phyloP scores from a whole-genome alignment of 1,140 invertebrate genomes.

The Neelides sp. region DNA sequence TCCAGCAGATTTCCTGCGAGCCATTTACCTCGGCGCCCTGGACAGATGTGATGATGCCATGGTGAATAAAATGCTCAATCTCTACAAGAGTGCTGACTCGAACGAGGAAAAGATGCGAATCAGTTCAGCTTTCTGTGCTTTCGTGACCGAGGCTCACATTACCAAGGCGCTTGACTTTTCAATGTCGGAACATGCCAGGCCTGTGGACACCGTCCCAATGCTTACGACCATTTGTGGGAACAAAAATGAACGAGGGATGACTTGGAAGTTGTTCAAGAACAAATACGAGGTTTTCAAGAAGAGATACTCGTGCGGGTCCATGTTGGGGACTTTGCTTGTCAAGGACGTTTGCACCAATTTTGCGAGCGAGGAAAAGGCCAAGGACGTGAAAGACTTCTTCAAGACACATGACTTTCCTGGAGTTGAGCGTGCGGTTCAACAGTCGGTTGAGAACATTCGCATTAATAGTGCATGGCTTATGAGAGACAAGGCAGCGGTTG shows the following conservation, averaged over 20 bases:
- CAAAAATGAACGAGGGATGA: constrained; percentile 38
- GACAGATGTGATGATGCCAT: neutral
- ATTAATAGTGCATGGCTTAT: constrained; percentile 42
- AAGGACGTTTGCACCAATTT: constrained; percentile 42
- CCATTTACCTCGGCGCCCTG: constrained; percentile 8
- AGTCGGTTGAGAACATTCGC: constrained; percentile 42
- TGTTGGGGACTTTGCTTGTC: constrained; percentile 31
- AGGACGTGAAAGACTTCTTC: constrained; percentile 44
- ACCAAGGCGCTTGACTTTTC: constrained; percentile 53
- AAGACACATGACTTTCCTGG: constrained; percentile 38
- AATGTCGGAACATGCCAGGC: constrained; percentile 42
- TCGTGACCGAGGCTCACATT: constrained; percentile 54
- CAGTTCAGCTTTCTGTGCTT: constrained; percentile 60
- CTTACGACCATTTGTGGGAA: constrained; percentile 40
- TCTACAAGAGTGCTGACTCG: too few species aligned
- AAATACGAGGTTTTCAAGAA: constrained; percentile 32
- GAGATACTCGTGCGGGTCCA: neutral
- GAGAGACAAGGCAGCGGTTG: too few species aligned
- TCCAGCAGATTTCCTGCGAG: constrained; percentile 2
- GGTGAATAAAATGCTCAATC: too few species aligned
- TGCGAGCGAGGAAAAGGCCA: constrained; percentile 39
- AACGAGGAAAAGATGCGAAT: constrained; percentile 88
- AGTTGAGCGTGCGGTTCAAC: constrained; percentile 39
- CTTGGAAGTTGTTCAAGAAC: constrained; percentile 44
- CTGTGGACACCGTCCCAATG: constrained; percentile 40